Base-by-base conservation (phyloP, 2,113 vertebrate species). In the Oceanodroma tethys region DNA sequence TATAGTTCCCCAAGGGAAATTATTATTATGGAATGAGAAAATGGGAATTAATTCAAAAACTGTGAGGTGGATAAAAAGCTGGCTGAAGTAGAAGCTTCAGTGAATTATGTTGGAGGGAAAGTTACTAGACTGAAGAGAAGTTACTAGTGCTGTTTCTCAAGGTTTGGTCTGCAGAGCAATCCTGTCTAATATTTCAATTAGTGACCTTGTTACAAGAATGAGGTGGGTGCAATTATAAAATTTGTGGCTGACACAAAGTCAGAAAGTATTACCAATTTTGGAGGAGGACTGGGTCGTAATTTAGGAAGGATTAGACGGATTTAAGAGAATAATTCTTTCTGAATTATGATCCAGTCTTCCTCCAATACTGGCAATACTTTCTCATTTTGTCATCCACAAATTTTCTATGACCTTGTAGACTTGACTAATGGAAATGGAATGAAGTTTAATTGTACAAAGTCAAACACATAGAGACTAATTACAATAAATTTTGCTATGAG, bases 401-500 rank as follows among this genome's bases (percentile, higher is more conserved):
- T 96, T 86, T 95, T 92, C 62, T 83, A 19, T 36, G 65, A 78
- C 86, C 75, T 95, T 85, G 78, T 85, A 94, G 85, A 75, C 66
- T 82, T 96, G 75, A 89, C 76, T 91, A 81, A 95, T 94, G 76
- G 48, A 52, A 94, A 53, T 34, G 32, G n/a, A 84, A 91, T 91
- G 40, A 81, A 91, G 83, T 91, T 95, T 94, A 92, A 95, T 93
- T 94, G 91, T 82, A 73, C 72, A 23, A 88, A 92, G 76, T 91
- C 80, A 91, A 92, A 91, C 47, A 59, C 17, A 7, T 14, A 62
- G 50, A 92, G 32, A 88, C 43, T 88, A 93, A 93, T 88, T 88
- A 60, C 16, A 87, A 10, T 91, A 95, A 81, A 42, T 95, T 86
- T 29, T 83, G 34, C 63, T 58, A 0, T 48, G 19, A 80, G 56